Conservation (phyloP, 2,113 vertebrate genomes). For the Cephalopterus ornatus region DNA sequence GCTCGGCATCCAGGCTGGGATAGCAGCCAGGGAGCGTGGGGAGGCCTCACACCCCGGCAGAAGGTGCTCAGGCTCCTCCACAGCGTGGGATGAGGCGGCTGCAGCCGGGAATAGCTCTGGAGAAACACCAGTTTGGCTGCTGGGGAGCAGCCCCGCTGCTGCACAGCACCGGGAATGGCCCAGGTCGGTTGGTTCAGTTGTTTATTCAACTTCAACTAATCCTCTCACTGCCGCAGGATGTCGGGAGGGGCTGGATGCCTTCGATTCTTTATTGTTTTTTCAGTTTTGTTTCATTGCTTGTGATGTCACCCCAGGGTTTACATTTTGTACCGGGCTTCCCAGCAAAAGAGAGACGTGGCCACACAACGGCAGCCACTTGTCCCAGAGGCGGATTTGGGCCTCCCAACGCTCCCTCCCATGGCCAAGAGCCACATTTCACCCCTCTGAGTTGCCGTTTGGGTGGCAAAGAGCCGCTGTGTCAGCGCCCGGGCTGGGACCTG, state of each 20-base stretch:
- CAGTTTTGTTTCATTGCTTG: not conserved
- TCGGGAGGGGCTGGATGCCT: accelerated
- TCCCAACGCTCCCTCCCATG: not conserved
- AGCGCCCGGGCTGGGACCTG: not conserved
- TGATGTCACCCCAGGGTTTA: not conserved
- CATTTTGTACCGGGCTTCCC: not conserved
- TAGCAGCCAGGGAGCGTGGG: accelerated
- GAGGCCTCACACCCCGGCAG: accelerated
- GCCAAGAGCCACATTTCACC: not conserved
- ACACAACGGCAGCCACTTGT: accelerated
- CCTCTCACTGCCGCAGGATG: not conserved
- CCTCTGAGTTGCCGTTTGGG: accelerated
- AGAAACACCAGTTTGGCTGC: not conserved
- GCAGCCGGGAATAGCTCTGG: not conserved
- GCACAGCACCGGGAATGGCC: accelerated
- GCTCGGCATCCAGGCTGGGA: not conserved
- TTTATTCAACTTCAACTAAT: accelerated
- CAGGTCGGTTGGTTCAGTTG: accelerated
- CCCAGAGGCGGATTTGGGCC: accelerated
- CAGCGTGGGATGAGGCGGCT: not conserved
- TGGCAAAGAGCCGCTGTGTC: not conserved
- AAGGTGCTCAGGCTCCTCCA: not conserved
- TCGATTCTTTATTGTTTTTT: no score
- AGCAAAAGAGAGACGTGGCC: not conserved
- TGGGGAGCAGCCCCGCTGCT: accelerated